Conservation (phyloP, 2,888 invertebrate genomes). For the Myopa tessellatipennis region DNA sequence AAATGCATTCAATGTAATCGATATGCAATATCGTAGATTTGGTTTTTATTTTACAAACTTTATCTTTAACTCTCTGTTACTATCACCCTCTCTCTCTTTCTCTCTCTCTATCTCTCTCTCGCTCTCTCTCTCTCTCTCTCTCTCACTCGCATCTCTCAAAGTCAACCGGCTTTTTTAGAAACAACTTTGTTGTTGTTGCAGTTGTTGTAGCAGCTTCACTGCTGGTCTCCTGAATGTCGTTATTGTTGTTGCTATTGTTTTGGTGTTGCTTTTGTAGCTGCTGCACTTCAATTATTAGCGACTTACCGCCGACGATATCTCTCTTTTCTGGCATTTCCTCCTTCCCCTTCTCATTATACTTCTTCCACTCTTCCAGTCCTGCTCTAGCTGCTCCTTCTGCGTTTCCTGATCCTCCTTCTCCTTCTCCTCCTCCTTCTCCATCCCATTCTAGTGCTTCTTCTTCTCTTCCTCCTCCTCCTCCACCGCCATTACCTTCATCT, state of each 20-base stretch:
- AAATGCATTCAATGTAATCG: no score
- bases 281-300: no score
- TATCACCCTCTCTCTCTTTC: not conserved
- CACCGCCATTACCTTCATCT: no score
- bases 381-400: not conserved
- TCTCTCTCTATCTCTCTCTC: not conserved
- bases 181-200: not conserved
- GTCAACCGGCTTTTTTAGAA: constrained; percentile 18
- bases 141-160: not conserved
- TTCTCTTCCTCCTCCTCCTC: no score
- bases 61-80: not conserved
- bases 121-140: not conserved
- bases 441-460: no score
- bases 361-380: not conserved
- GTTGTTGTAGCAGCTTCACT: not conserved
- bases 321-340: no score
- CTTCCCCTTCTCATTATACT: no score
- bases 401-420: not conserved
- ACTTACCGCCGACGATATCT: no score
- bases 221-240: not conserved
- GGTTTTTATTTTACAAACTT: not conserved
- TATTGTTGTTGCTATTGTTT: no score
- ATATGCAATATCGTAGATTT: not conserved
- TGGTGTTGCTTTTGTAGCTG: no score
- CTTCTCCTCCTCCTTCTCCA: no score